These are phyloP conservation scores for Chanos chanos DNA, from an alignment of 2,797 vertebrate species.

Conservation along the genomic window DNA sequence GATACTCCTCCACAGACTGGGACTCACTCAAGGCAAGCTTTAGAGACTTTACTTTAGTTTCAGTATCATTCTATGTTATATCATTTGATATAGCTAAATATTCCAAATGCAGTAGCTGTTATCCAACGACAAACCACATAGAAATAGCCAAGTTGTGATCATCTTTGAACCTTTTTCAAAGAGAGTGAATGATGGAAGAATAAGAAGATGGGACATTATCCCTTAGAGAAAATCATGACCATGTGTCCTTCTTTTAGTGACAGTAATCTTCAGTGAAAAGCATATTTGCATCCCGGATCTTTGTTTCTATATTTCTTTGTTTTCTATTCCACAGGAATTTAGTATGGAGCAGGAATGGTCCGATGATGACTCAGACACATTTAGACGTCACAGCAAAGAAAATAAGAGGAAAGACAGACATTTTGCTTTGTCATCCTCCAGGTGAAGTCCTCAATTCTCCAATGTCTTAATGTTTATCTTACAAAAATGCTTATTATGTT, in stretches of 20 bases:
- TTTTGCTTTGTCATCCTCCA: conserved; percentile 50
- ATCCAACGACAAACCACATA: too few relatives aligned
- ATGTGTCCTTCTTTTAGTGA: not conserved
- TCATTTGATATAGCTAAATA: too few relatives aligned
- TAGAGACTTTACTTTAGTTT: not conserved
- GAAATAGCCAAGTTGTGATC: too few relatives aligned
- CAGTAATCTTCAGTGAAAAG: not conserved
- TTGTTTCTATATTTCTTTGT: not conserved
- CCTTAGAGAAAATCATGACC: too few relatives aligned
- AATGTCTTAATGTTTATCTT: not conserved
- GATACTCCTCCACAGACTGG: conserved; percentile 39
- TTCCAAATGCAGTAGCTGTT: too few relatives aligned
- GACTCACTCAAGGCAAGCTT: conserved; percentile 59
- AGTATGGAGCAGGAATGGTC: conserved; percentile 59
- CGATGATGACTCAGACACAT: conserved; percentile 56
- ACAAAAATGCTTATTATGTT: not conserved
- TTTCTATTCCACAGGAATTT: conserved; percentile 57
- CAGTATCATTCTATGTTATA: not conserved
- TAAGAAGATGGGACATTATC: too few relatives aligned
- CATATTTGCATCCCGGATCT: not conserved
- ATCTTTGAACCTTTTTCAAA: too few relatives aligned
- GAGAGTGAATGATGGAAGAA: too few relatives aligned
- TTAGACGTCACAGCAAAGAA: conserved; percentile 42
- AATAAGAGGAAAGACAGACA: conserved; percentile 47
- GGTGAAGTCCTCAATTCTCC: conserved; percentile 49